Evolutionary conservation across 2,797 vertebrate species (phyloP).

Genomic region (Neoniphon sammara): DNA sequence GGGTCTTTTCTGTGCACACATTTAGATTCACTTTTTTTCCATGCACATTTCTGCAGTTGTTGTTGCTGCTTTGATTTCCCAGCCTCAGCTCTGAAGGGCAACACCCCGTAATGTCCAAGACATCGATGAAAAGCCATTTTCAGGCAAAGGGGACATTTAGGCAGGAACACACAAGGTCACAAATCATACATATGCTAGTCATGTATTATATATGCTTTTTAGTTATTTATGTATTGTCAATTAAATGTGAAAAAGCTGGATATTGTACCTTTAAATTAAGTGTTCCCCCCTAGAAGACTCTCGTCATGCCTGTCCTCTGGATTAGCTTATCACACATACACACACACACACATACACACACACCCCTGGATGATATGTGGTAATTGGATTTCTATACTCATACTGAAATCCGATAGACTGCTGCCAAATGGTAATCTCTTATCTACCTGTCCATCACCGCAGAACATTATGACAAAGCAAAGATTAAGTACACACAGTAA

Average conservation of each 20-base stretch:
- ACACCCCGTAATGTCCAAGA: too few species aligned
- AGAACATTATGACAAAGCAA: conserved; percentile 39
- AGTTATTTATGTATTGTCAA: background rate
- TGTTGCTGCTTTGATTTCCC: too few species aligned
- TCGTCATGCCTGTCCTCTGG: conserved; percentile 5
- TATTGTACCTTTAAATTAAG: conserved; percentile 2
- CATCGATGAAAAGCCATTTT: too few species aligned
- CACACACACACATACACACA: conserved; percentile 18
- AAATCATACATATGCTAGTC: too few species aligned
- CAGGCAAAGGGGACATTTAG: too few species aligned
- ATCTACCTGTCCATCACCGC: conserved; percentile 65
- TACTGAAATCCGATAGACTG: conserved; percentile 72
- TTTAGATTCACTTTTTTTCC: too few species aligned
- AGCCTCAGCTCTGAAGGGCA: too few species aligned
- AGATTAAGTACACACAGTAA: conserved; percentile 41
- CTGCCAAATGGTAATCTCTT: conserved; percentile 67
- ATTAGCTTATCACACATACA: conserved; percentile 37
- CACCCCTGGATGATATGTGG: conserved; percentile 31
- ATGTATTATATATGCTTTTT: too few species aligned
- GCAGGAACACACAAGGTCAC: too few species aligned
- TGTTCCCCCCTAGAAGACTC: conserved; percentile 19
- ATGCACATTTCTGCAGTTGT: too few species aligned
- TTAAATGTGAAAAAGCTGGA: conserved; percentile 1
- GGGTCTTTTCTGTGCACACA: too few species aligned
- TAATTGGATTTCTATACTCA: conserved; percentile 74